Percentiles rank a stretch among this genome's conserved stretches.
Evolutionary conservation across 2,888 invertebrate species (phyloP).

Genomic region (Melolontha melolontha): DNA sequence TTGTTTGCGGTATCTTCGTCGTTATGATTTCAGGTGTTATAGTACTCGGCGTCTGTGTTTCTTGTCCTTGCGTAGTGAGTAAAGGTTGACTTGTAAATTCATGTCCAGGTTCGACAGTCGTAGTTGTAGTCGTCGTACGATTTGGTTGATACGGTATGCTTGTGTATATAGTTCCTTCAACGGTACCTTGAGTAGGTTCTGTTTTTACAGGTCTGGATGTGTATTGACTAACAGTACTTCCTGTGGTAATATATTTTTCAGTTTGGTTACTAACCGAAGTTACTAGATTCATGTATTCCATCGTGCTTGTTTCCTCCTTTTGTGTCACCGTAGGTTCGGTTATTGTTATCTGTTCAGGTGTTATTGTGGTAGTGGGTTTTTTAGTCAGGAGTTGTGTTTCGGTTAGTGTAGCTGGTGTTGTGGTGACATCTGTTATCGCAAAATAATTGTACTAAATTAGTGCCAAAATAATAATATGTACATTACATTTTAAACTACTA

Average conservation of each 20-base stretch:
- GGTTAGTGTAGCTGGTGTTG: constrained; percentile 64
- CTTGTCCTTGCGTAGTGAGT: constrained; percentile 12
- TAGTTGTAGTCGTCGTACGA: constrained; percentile 34
- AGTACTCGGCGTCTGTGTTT: constrained; percentile 2
- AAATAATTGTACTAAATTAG: constrained; percentile 53
- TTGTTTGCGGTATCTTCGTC: constrained; percentile 51
- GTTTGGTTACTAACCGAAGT: constrained; percentile 7
- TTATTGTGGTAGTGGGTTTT: constrained; percentile 46
- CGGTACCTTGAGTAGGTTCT: constrained; percentile 9
- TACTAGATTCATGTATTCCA: constrained; percentile 33
- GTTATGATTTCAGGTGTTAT: constrained; percentile 10
- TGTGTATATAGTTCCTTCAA: constrained; percentile 17
- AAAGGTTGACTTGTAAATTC: constrained; percentile 40
- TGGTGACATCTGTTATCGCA: constrained; percentile 65
- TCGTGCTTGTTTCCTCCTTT: constrained; percentile 33
- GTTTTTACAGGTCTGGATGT: constrained; percentile 4
- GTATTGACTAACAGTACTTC: neutral
- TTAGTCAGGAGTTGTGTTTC: constrained; percentile 58
- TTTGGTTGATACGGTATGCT: constrained; percentile 35
- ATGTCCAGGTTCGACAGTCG: constrained; percentile 35
- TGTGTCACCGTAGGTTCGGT: constrained; percentile 42
- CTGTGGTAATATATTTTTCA: constrained; percentile 11
- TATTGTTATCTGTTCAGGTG: constrained; percentile 44
- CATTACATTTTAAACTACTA: constrained; percentile 21
- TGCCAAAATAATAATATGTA: constrained; percentile 29